These are phyloP conservation scores for Tenthredo notha DNA, from an alignment of 2,888 invertebrate genomes.

Conservation along the genomic window DNA sequence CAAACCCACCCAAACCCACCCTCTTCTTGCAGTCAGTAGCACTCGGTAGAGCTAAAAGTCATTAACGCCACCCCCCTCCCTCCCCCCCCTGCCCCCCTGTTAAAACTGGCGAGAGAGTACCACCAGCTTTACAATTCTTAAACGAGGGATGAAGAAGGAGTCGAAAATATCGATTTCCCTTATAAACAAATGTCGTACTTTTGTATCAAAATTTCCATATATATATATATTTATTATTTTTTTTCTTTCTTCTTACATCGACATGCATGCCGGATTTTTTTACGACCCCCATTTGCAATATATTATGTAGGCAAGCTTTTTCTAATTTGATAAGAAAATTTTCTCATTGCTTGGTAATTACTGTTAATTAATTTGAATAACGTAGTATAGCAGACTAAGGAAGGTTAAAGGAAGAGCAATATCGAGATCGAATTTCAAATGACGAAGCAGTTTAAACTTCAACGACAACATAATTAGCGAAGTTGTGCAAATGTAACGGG, in stretches of 20 bases:
- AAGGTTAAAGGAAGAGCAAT: background rate
- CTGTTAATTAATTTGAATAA: background rate
- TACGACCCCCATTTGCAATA: too few relatives aligned
- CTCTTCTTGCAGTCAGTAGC: conserved; percentile 52
- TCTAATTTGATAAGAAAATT: background rate
- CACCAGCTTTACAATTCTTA: background rate
- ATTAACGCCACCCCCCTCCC: conserved; percentile 41
- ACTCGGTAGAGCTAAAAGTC: conserved; percentile 51
- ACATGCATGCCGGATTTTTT: too few relatives aligned
- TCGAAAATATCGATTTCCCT: conserved; percentile 14
- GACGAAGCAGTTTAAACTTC: conserved; percentile 35
- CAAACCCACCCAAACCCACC: background rate
- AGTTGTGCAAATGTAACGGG: conserved; percentile 33
- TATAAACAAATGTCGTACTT: background rate
- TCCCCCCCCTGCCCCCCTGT: too few relatives aligned
- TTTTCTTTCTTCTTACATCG: background rate
- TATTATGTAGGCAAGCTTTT: too few relatives aligned
- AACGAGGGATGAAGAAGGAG: background rate
- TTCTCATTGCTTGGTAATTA: background rate
- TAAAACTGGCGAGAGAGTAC: conserved; percentile 9
- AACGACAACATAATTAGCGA: conserved; percentile 30
- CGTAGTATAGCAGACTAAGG: background rate
- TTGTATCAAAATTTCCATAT: background rate
- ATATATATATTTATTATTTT: too few relatives aligned
- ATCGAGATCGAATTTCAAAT: conserved; percentile 25